Evolutionary conservation across 2,888 invertebrate species (phyloP).

Genomic region (Pocota personata): DNA sequence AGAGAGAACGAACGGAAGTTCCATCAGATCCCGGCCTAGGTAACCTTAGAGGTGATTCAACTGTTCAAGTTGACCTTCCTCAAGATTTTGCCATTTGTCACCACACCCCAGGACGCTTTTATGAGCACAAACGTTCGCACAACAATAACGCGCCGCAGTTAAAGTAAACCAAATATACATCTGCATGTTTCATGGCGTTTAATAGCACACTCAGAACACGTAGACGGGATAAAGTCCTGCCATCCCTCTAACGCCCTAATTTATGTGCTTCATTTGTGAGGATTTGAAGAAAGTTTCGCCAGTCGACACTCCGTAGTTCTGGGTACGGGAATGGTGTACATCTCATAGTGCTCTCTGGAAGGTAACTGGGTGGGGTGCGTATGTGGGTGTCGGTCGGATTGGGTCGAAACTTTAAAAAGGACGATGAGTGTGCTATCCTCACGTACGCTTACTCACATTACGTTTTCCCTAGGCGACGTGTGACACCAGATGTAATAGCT

Average conservation of each 20-base stretch:
- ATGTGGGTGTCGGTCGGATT: not conserved
- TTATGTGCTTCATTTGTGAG: constrained; percentile 73
- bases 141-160: constrained; percentile 46
- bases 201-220: constrained; percentile 69
- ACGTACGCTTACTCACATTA: constrained; percentile 61
- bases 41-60: constrained; percentile 63
- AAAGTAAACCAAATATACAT: constrained; percentile 63
- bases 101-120: constrained; percentile 37
- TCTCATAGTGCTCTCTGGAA: not conserved
- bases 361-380: constrained; percentile 37
- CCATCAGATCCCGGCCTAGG: constrained; percentile 25
- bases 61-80: constrained; percentile 64
- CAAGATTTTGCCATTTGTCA: constrained; percentile 68
- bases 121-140: constrained; percentile 44
- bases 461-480: constrained; percentile 36
- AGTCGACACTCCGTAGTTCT: constrained; percentile 46
- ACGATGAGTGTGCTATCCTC: constrained; percentile 35
- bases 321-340: not conserved
- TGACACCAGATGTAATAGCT: constrained; percentile 66
- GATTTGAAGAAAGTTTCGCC: constrained; percentile 68
- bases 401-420: constrained; percentile 29
- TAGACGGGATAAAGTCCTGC: constrained; percentile 70
- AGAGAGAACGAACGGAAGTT: not conserved
- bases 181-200: constrained; percentile 65
- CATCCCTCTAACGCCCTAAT: constrained; percentile 68